phyloP scores from a whole-genome alignment of 2,797 vertebrate genomes.

The Sphaeramia orbicularis region DNA sequence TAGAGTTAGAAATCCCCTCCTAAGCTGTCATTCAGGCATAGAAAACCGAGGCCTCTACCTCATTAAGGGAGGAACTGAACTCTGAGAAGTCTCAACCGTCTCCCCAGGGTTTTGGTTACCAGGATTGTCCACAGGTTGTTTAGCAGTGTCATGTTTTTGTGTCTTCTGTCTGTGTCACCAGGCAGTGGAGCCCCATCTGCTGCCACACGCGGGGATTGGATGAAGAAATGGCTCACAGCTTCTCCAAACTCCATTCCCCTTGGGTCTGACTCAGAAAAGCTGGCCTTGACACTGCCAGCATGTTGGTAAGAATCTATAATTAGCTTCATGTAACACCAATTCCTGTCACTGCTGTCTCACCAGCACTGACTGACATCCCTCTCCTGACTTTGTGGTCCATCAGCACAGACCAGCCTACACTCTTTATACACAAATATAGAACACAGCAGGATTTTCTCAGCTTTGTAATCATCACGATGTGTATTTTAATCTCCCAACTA shows the following conservation, averaged over 20 bases:
- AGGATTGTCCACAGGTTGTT: slow-evolving; percentile 46
- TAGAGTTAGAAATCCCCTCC: slow-evolving; percentile 9
- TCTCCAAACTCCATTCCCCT: slow-evolving; percentile 47
- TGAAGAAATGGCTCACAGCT: slow-evolving; percentile 19
- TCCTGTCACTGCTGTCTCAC: slow-evolving; percentile 10
- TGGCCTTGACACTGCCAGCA: slow-evolving; percentile 26
- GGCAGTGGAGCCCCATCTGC: slow-evolving; percentile 55
- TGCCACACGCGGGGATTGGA: slow-evolving; percentile 25
- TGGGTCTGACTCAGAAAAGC: slow-evolving; percentile 46
- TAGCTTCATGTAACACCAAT: slow-evolving; percentile 25
- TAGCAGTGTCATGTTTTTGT: slow-evolving; percentile 39
- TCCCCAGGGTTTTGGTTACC: slow-evolving; percentile 29
- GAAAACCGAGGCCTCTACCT: slow-evolving; percentile 34
- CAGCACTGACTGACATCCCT: slow-evolving; percentile 22
- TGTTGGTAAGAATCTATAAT: slow-evolving; percentile 56
- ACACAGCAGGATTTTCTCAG: too few relatives aligned
- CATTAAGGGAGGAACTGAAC: slow-evolving; percentile 46
- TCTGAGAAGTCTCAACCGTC: slow-evolving; percentile 10
- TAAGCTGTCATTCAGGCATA: slow-evolving; percentile 12
- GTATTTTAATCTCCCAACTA: too few relatives aligned
- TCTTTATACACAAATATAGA: not conserved
- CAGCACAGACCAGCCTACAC: not conserved
- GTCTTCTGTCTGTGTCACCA: slow-evolving; percentile 41
- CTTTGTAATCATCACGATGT: too few relatives aligned
- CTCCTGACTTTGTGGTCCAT: slow-evolving; percentile 11